Evolutionary conservation across 2,888 invertebrate genomes (phyloP), one percentile per base, ranked within the genome.

Genomic region (Apodemia zela): DNA sequence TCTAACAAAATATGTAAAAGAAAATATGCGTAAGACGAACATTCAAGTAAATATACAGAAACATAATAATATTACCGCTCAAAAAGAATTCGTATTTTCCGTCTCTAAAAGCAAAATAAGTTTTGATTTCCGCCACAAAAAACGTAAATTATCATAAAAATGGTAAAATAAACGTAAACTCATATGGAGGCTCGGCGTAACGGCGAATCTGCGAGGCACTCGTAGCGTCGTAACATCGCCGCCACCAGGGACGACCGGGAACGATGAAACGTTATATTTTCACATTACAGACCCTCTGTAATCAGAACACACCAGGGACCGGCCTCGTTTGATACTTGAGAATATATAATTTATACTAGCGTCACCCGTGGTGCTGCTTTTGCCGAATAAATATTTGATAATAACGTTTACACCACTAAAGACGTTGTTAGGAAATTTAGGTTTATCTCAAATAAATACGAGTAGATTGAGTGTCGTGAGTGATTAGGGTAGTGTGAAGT

Each of bases 301-400:
- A 54, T 54, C 54, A 54, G 54, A 54, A 54, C 54, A 54, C 54
- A 54, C 54, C 25, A 54, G 54, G 54, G 54, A 54, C 54, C 15
- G 54, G 15, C 21, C 25, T 54, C 54, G 54, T 15, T 54, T 54
- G 54, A 54, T 54, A 54, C 54, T 54, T 54, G 54, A 54, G 54
- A 54, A 54, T 54, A 54, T 54, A 54, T 54, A 54, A 54, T 54
- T 54, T 54, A 54, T 54, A 54, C 54, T 54, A 54, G 54, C 11
- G 21, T 25, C 13, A 15, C 54, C 54, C 54, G 25, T 15, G 54
- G 54, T 25, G 13, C 15, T 54, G 25, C 54, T 54, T 54, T 11
- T 10, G 54, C 1, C 7, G 15, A 25, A 25, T 15, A 15, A 54
- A 54, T 54, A 29, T 54, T 54, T 54, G 15, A 54, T 54, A 18